These are phyloP conservation scores for Oreohelix idahoensis DNA, from an alignment of 1,140 invertebrate genomes.

Conservation along the genomic window DNA sequence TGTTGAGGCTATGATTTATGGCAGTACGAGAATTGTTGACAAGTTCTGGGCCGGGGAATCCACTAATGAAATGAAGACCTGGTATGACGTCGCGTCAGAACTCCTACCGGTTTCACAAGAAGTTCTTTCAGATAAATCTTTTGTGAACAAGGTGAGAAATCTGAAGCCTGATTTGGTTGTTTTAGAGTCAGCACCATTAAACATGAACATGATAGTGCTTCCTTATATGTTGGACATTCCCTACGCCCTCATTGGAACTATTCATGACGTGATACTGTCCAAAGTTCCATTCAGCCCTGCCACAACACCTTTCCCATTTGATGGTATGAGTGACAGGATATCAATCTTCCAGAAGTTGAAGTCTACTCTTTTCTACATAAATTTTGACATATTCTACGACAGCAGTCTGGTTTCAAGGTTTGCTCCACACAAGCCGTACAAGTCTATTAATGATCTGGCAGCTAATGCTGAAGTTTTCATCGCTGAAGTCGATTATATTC, in stretches of 20 bases:
- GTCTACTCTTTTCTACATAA: background rate
- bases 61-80: background rate
- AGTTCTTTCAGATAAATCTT: conserved; percentile 5
- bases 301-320: background rate
- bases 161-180: conserved; percentile 37
- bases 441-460: background rate
- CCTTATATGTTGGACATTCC: conserved; percentile 44
- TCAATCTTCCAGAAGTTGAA: conserved; percentile 20
- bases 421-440: conserved; percentile 37
- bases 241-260: conserved; percentile 34
- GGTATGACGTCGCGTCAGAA: background rate
- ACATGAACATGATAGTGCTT: conserved; percentile 25
- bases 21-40: conserved; percentile 7
- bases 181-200: conserved; percentile 32
- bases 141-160: conserved; percentile 1
- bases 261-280: background rate
- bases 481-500: conserved; percentile 45
- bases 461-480: conserved; percentile 42
- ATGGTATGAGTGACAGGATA: conserved; percentile 23
- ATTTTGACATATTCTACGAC: background rate
- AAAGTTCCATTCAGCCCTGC: conserved; percentile 33
- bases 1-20: conserved; percentile 13
- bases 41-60: conserved; percentile 30
- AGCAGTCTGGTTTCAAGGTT: background rate
- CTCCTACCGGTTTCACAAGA: background rate